A percentile compares a stretch with the other conserved stretches of the same genome.
Conservation (phyloP, 1,140 invertebrate species). For the Venturia canescens region DNA sequence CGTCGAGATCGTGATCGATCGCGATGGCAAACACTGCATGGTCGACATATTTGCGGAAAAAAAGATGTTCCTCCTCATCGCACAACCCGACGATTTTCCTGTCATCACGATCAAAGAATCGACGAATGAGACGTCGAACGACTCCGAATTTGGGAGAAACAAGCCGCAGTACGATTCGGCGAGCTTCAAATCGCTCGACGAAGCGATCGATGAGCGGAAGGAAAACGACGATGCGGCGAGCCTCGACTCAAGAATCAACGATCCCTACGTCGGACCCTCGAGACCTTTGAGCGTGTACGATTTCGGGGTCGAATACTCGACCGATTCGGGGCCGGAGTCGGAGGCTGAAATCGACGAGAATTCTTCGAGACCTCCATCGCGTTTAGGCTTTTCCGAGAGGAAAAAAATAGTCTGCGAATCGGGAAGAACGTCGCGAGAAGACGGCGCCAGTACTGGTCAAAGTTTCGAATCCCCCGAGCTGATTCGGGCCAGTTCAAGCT, state of each 20-base stretch:
- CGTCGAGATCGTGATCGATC: conserved; percentile 80
- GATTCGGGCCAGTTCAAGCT: conserved; percentile 3
- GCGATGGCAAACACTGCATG: conserved; percentile 77
- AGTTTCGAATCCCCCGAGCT: conserved; percentile 1
- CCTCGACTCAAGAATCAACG: conserved; percentile 34
- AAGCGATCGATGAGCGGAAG: not conserved
- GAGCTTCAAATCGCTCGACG: not conserved
- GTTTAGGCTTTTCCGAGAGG: conserved; percentile 63
- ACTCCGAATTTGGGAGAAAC: conserved; percentile 1
- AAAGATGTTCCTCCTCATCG: conserved; percentile 81
- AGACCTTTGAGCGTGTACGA: conserved; percentile 69
- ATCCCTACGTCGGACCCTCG: conserved; percentile 58
- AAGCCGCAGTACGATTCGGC: not conserved
- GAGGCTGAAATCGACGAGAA: conserved; percentile 70
- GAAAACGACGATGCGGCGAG: not conserved
- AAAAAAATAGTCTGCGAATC: conserved; percentile 67
- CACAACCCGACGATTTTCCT: conserved; percentile 80
- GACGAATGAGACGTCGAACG: conserved; percentile 44
- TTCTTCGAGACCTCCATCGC: conserved; percentile 67
- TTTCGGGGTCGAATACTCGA: conserved; percentile 68
- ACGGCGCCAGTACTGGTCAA: conserved; percentile 55
- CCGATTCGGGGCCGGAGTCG: conserved; percentile 73
- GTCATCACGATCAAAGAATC: conserved; percentile 73
- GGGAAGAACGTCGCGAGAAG: conserved; percentile 65
- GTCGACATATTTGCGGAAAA: conserved; percentile 80